Conservation (phyloP, 2,888 invertebrate genomes). For the Scelioninae gen. 1 region DNA sequence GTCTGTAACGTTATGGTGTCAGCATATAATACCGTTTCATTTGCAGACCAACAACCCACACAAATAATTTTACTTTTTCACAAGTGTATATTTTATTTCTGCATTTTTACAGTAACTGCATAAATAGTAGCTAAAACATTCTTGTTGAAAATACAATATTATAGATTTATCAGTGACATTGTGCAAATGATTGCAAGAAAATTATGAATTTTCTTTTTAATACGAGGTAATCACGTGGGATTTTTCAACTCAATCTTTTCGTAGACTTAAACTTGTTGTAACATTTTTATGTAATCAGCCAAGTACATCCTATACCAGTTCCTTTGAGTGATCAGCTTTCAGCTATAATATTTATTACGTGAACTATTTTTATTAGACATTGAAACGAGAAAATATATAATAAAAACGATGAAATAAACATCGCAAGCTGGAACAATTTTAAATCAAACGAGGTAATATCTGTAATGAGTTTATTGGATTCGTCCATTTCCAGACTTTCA, state of each 20-base stretch:
- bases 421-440: not conserved
- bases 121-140: too few relatives aligned
- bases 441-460: constrained; percentile 23
- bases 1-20: constrained; percentile 20
- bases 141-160: too few relatives aligned
- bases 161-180: too few relatives aligned
- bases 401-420: constrained; percentile 14
- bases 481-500: constrained; percentile 6
- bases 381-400: constrained; percentile 1
- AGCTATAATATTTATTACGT: constrained; percentile 7
- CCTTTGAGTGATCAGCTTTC: constrained; percentile 7
- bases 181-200: too few relatives aligned
- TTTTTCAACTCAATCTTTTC: not conserved
- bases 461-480: constrained; percentile 21
- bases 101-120: not conserved
- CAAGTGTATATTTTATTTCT: constrained; percentile 13
- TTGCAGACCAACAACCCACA: constrained; percentile 24
- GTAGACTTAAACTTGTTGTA: not conserved
- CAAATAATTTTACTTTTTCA: constrained; percentile 29
- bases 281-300: not conserved
- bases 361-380: constrained; percentile 3
- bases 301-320: constrained; percentile 11
- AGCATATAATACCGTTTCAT: not conserved
- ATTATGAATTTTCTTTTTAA: too few relatives aligned
- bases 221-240: too few relatives aligned